Evolutionary conservation across 2,797 vertebrate genomes (phyloP).

Genomic region (Chelon labrosus): DNA sequence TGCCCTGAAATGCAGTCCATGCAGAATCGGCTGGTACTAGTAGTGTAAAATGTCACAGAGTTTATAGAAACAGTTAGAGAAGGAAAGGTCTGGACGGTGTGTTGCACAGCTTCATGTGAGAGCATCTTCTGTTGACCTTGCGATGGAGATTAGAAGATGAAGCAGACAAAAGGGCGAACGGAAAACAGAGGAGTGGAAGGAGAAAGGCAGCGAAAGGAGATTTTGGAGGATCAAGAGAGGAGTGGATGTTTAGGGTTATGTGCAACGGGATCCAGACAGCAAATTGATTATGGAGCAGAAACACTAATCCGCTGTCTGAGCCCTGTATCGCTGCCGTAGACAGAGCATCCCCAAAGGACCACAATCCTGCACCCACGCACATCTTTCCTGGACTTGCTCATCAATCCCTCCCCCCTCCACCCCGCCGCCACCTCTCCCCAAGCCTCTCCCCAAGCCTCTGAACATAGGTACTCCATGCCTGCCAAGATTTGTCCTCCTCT

Average conservation of each 20-base stretch:
- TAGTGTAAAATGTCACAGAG: conserved; percentile 12
- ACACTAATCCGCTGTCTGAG: conserved; percentile 78
- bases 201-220: conserved; percentile 30
- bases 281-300: conserved; percentile 81
- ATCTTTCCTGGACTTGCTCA: conserved; percentile 66
- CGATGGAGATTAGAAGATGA: conserved; percentile 33
- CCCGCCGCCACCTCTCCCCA: conserved; percentile 1
- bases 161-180: conserved; percentile 33
- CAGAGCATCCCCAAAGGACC: conserved; percentile 64
- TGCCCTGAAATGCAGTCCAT: conserved; percentile 47
- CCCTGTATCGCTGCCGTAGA: conserved; percentile 63
- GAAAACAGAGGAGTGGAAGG: conserved; percentile 15
- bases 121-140: not conserved
- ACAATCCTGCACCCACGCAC: conserved; percentile 67
- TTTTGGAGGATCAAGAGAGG: conserved; percentile 49
- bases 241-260: conserved; percentile 70
- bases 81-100: conserved; percentile 1
- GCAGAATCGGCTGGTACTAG: conserved; percentile 31
- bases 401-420: conserved; percentile 55
- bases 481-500: conserved; percentile 59
- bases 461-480: conserved; percentile 65
- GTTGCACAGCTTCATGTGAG: conserved; percentile 4
- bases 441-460: conserved; percentile 39
- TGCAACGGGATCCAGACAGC: conserved; percentile 69
- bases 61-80: conserved; percentile 2